Base-by-base conservation (phyloP, 1,140 invertebrate genomes). In the Drosophila nannoptera region DNA sequence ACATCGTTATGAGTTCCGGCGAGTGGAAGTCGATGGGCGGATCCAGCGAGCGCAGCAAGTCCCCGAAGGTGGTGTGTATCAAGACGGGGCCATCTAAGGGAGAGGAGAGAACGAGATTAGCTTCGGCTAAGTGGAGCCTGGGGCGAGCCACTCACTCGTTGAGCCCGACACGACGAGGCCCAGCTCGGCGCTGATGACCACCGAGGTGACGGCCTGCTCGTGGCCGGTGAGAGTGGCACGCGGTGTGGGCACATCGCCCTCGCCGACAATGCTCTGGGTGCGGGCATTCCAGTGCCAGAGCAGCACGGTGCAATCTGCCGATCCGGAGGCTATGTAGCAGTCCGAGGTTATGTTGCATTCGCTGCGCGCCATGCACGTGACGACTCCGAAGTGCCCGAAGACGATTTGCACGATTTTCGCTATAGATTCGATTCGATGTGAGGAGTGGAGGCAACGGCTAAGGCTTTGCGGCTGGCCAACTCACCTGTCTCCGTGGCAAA, bases 261-360 rank as follows among this genome's bases (percentile, higher is more conserved):
- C 98, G 4, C 98, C 98, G 38, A 99, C 96, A 78, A 99, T 97
- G 49, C 96, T 97, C 89, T 98, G 97, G 43, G 96, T 97, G 49
- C 97, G 92, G 0, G 97, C 97, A 87, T 96, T 99, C 97, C 98
- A 99, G 82, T 99, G 98, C 98, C 98, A 99, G 4, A 99, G 90
- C 46, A 99, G 92, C 6, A 99, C 97, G 0, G 98, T 99, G 89
- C 98, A 99, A 90, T 99, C 99, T 7, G 97, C 96, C 38, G 97
- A 97, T 32, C 98, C 99, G 2, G 97, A 99, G 0, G 97, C 98
- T 61, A 99, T 95, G 90, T 99, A 99, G 90, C 98, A 99, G 90
- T 99, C 98, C 4, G 98, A 98, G 32, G 97, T 98, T 52, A 99
- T 97, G 90, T 98, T 99, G 90, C 97, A 99, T 90, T 99, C 98